A percentile compares a stretch with the other conserved stretches of the same genome.
Conservation (phyloP, 2,888 invertebrate species). For the Epirrhoe alternata region DNA sequence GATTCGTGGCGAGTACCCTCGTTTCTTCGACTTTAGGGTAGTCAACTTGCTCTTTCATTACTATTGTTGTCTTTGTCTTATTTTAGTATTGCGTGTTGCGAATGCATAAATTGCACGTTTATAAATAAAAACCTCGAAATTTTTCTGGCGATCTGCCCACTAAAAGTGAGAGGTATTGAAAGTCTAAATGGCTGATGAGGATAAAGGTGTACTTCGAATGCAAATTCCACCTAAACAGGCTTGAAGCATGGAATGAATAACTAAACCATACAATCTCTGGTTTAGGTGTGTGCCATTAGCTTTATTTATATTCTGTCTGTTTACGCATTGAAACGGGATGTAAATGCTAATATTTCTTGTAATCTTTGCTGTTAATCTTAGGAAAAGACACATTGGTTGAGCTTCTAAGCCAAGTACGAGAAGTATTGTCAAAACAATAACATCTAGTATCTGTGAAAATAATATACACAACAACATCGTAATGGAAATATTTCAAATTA, state of each 20-base stretch:
- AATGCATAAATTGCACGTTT: constrained; percentile 22
- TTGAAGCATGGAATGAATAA: constrained; percentile 14
- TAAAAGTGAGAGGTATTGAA: constrained; percentile 29
- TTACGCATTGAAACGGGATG: not conserved
- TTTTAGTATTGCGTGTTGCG: constrained; percentile 17
- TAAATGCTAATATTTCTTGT: not conserved
- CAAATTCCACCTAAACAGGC: constrained; percentile 5
- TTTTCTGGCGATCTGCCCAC: constrained; percentile 28
- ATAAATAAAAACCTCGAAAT: constrained; percentile 20
- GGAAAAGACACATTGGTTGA: not conserved
- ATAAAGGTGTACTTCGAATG: constrained; percentile 18
- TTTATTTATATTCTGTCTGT: constrained; percentile 16
- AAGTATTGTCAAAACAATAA: too few relatives aligned
- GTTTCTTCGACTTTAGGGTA: constrained; percentile 11
- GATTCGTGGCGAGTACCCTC: constrained; percentile 15
- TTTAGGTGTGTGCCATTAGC: constrained; percentile 8
- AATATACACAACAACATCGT: not conserved
- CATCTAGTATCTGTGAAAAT: too few relatives aligned
- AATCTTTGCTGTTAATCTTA: too few relatives aligned
- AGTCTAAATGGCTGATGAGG: constrained; percentile 18
- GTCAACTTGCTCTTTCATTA: constrained; percentile 18
- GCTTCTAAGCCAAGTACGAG: not conserved
- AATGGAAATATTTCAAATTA: too few relatives aligned
- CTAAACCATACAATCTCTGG: not conserved
- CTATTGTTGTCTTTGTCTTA: constrained; percentile 23